Base-by-base conservation (phyloP, 2,888 invertebrate genomes). In the Parnassius glacialis region DNA sequence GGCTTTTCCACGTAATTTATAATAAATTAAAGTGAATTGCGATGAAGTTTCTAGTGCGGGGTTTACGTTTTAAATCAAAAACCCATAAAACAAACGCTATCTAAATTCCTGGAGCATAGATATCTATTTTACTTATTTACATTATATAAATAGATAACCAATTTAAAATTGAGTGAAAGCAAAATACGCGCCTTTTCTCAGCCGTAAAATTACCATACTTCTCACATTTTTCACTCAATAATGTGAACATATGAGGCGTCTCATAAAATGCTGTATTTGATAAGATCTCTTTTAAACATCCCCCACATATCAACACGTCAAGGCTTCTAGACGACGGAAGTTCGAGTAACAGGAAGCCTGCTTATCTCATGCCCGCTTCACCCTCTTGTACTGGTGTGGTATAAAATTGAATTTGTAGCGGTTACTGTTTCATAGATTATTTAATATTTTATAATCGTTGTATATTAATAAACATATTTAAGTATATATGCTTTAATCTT, bases 281-380 rank as follows among this genome's bases (percentile, higher is more conserved):
- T 68, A 68, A 65, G 62, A 68, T 65, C 67, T 57, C 34, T 53
- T 57, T 63, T 52, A 65, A 62, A 55, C 65, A 53, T 64, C 60
- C 11, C 13, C 48, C 60, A 72, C 70, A 70, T 69, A 67, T 71
- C 72, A 68, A 67, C 67, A 65, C 65, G 67, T 65, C 66, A 61
- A 59, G 61, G 68, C 67, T 58, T 25, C 62, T 65, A 59, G 68
- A 45, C 57, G 61, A 56, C 73, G 74, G 74, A 74, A 69, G 72
- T 64, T n/a, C 59, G 67, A 61, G 70, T 65, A 68, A 67, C 72
- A 74, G 75, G 72, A 73, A 70, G 72, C 68, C 65, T 59, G 72
- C 76, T 76, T 77, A 77, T 77, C 77, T 76, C 68, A 65, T 69
- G 68, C 71, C 68, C 71, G 63, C 66, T 66, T 65, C 59, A 41